phyloP scores from a whole-genome alignment of 2,888 invertebrate genomes.

The Agapetus fuscipes region DNA sequence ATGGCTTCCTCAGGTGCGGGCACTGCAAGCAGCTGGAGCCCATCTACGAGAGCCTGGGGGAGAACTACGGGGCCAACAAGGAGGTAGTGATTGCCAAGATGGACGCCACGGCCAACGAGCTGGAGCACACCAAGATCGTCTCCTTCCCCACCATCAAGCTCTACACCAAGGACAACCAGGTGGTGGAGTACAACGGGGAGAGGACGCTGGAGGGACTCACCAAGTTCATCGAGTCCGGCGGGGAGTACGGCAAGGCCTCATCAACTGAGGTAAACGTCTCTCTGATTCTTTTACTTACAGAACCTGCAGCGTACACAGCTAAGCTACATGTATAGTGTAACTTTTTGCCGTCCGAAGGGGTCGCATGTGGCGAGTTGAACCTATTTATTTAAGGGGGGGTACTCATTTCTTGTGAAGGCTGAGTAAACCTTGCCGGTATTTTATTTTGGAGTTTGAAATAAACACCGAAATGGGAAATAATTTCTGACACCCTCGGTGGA shows the following conservation, averaged over 20 bases:
- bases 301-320: no score
- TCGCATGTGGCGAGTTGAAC: no score
- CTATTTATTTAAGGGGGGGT: no score
- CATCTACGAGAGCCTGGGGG: conserved; percentile 92
- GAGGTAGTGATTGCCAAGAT: conserved; percentile 94
- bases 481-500: no score
- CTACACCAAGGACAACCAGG: conserved; percentile 90
- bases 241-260: conserved; percentile 63
- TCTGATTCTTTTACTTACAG: conserved; percentile 3
- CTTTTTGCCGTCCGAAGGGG: no score
- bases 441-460: no score
- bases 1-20: conserved; percentile 63
- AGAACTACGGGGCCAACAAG: conserved; percentile 78
- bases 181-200: conserved; percentile 84
- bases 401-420: no score
- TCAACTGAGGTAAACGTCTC: conserved; percentile 44
- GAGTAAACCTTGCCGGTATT: no score
- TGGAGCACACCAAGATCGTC: conserved; percentile 89
- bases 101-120: conserved; percentile 96
- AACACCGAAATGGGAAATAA: no score
- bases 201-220: conserved; percentile 87
- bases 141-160: conserved; percentile 93
- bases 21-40: conserved; percentile 97
- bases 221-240: conserved; percentile 90
- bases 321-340: no score